Evolutionary conservation across 2,888 invertebrate species (phyloP).

Genomic region (Caenorhabditis zanzibari): DNA sequence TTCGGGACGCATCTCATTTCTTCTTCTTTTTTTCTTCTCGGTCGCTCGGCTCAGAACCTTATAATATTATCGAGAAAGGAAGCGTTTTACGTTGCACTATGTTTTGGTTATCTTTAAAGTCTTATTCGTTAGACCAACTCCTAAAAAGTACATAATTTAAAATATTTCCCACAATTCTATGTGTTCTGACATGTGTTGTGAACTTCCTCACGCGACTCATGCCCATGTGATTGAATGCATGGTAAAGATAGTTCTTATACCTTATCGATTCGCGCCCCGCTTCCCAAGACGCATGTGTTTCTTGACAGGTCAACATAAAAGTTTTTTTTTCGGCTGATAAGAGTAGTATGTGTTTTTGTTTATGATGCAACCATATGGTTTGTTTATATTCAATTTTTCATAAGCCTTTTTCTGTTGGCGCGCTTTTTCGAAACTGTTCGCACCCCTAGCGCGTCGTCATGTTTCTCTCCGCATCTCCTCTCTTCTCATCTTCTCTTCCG

Average conservation of each 20-base stretch:
- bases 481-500: constrained; percentile 2
- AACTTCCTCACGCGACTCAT: constrained; percentile 22
- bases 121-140: neutral
- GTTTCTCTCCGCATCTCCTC: constrained; percentile 18
- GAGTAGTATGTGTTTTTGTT: constrained; percentile 24
- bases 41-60: neutral
- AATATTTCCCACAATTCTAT: neutral
- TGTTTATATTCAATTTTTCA: neutral
- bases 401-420: neutral
- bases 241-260: constrained; percentile 22
- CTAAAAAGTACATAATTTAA: neutral
- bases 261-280: constrained; percentile 22
- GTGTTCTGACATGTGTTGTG: neutral
- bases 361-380: neutral
- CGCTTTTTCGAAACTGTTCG: constrained; percentile 17
- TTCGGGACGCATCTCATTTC: neutral
- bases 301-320: constrained; percentile 5
- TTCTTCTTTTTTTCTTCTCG: neutral
- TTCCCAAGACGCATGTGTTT: constrained; percentile 8
- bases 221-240: constrained; percentile 28
- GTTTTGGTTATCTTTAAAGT: neutral
- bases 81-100: neutral
- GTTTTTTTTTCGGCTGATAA: constrained; percentile 6
- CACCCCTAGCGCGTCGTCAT: neutral
- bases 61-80: no score